Evolutionary conservation across 2,113 vertebrate species (phyloP), one percentile per base, ranked within the genome.

Genomic region (Pogonocichla stellata): DNA sequence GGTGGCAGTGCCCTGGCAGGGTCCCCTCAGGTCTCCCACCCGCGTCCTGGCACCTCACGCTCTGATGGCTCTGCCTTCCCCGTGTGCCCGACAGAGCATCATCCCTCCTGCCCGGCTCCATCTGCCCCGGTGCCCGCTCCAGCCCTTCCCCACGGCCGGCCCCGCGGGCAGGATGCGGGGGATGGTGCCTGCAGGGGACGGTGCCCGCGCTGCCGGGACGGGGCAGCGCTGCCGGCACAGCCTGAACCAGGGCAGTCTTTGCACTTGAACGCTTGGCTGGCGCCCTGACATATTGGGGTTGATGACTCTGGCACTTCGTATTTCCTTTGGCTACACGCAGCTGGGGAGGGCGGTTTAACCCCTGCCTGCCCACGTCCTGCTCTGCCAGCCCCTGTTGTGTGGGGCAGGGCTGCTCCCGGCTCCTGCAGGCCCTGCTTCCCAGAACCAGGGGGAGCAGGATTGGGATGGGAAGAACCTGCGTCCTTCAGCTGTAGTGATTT

Each of bases 201-300:
- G 53, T 80, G 93, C 84, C 92, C 29, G 14, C 17, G 2, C 54
- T 26, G 19, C 38, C 3, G 14, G 88, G 86, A 19, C 12, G 11
- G 31, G 90, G 57, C 91, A 87, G 65, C 10, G 58, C 70, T 33
- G 72, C 36, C 9, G n/a, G 36, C 64, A 62, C 83, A 42, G 60
- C 19, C 93, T 58, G 93, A 82, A 86, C 65, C 24, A 53, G 95
- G 95, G 87, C 78, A 22, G 11, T 23, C 88, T 93, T 47, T 78
- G 77, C 80, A 34, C 66, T 62, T 86, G 88, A 90, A 90, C 33
- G 69, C 95, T 96, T 95, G 96, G 92, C 92, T 78, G 90, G 69
- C 5, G 56, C 72, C 92, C 88, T 93, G 96, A 97, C 95, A 95
- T 92, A 97, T 95, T 95, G 93, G 83, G 94, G 94, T 86, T 97